Evolutionary conservation across 2,113 vertebrate genomes (phyloP).

Genomic region (Chionomys nivalis): DNA sequence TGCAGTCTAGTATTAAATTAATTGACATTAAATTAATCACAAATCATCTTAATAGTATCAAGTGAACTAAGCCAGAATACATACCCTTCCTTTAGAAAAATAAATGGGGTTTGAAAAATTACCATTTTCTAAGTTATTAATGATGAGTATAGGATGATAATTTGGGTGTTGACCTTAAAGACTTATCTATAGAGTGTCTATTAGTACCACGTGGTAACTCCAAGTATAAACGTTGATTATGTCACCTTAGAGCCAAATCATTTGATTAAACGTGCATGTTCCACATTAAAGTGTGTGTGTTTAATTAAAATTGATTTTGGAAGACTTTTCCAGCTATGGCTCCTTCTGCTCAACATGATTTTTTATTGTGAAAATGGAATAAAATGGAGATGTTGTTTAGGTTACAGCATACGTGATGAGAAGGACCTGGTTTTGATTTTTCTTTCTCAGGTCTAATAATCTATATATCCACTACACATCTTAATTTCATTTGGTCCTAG

Average conservation of each 20-base stretch:
- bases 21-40: constrained; percentile 79
- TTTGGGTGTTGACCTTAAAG: constrained; percentile 43
- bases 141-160: neutral
- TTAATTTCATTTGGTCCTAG: constrained; percentile 52
- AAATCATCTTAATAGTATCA: constrained; percentile 84
- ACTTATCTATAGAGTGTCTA: constrained; percentile 25
- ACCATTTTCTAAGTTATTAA: constrained; percentile 6
- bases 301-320: constrained; percentile 88
- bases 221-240: constrained; percentile 26
- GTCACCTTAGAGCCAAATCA: constrained; percentile 52
- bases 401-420: neutral
- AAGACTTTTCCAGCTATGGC: constrained; percentile 78
- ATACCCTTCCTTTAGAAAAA: constrained; percentile 52
- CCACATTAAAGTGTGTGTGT: constrained; percentile 72
- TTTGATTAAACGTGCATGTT: constrained; percentile 71
- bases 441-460: constrained; percentile 30
- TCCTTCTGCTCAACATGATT: constrained; percentile 78
- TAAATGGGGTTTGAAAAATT: neutral
- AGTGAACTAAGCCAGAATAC: constrained; percentile 82
- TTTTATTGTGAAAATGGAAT: constrained; percentile 72
- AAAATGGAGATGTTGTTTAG: constrained; percentile 56
- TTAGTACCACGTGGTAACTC: constrained; percentile 44
- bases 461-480: constrained; percentile 16
- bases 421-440: constrained; percentile 65
- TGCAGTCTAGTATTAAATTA: constrained; percentile 83